Evolutionary conservation across 30 jellyfish, hydroid and myxozoan species (phyloP), one percentile per base, ranked within the genome.

Genomic region (Mastigias papua): DNA sequence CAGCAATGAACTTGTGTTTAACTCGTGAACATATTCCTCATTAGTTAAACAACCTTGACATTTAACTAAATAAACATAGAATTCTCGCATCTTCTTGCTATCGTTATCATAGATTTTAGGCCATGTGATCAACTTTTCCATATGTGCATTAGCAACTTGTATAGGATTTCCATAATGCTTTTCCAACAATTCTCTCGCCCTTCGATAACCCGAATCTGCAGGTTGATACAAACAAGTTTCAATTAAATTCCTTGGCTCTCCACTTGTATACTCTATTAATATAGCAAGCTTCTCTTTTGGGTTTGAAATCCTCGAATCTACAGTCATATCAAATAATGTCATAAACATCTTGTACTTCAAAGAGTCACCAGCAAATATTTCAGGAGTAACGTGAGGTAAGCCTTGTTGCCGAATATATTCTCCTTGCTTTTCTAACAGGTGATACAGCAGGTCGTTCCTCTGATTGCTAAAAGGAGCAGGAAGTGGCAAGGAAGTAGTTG

Each of bases 91-190:
- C 76, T 23, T 77, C 77, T 30, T 77, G 64, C 77, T 77, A 78
- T 60, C 89, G 48, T 62, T 31, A 34, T 60, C 80, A 57, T 78
- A 78, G 60, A 57, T 76, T 78, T 63, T 78, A 60, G 80, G 89
- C 80, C 89, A 78, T 78, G 89, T 57, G 60, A 78, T 61, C 89
- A 78, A 48, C 80, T 58, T 78, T 78, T 78, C 80, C 80, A 78
- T 57, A 29, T 60, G 37, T 31, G 80, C 89, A 78, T 78, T 78
- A 34, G 89, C 81, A 78, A 29, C 89, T 33, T 78, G 89, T 58
- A 78, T 78, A 78, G 46, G 70, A 61, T 78, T 78, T 78, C 69
- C 89, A 60, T 78, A 78, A 60, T 78, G 79, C 80, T 61, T 60
- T 42, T 78, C 89, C 70, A 57, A 78, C 89, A 78, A 78, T 34